phyloP scores from a whole-genome alignment of 2,888 invertebrate genomes.

The Drosophila subquinaria region DNA sequence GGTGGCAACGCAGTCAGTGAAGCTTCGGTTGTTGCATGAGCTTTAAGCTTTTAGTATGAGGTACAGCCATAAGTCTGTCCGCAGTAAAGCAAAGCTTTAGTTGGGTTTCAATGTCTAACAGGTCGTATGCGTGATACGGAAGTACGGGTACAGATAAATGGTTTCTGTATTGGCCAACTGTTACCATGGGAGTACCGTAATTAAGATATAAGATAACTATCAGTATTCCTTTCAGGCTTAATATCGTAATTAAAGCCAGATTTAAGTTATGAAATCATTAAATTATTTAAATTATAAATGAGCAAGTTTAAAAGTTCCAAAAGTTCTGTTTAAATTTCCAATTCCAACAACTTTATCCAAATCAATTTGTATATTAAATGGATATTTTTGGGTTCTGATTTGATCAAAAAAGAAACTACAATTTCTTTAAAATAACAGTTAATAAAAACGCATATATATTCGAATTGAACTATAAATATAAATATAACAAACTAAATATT shows the following conservation, averaged over 20 bases:
- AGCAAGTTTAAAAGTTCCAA: too few relatives aligned
- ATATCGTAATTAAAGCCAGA: neutral
- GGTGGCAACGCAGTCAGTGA: constrained; percentile 54
- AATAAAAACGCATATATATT: constrained; percentile 29
- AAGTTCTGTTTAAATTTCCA: too few relatives aligned
- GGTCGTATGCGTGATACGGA: constrained; percentile 28
- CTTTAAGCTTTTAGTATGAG: constrained; percentile 3
- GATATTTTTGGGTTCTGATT: neutral
- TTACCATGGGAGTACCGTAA: neutral
- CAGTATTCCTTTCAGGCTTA: neutral
- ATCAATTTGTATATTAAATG: neutral
- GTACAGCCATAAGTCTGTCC: neutral
- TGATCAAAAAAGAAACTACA: neutral
- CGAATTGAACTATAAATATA: constrained; percentile 33
- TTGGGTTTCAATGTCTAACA: constrained; percentile 21
- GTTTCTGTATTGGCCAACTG: constrained; percentile 27
- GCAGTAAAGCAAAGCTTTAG: constrained; percentile 9
- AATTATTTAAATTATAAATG: too few relatives aligned
- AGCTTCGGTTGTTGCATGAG: constrained; percentile 26
- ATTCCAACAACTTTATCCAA: neutral
- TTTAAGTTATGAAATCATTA: neutral
- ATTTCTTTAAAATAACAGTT: constrained; percentile 5
- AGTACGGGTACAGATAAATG: neutral
- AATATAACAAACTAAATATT: constrained; percentile 33
- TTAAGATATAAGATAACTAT: neutral